These are phyloP conservation scores for Aphodius sticticus DNA, from an alignment of 2,888 invertebrate species.

Conservation along the genomic window DNA sequence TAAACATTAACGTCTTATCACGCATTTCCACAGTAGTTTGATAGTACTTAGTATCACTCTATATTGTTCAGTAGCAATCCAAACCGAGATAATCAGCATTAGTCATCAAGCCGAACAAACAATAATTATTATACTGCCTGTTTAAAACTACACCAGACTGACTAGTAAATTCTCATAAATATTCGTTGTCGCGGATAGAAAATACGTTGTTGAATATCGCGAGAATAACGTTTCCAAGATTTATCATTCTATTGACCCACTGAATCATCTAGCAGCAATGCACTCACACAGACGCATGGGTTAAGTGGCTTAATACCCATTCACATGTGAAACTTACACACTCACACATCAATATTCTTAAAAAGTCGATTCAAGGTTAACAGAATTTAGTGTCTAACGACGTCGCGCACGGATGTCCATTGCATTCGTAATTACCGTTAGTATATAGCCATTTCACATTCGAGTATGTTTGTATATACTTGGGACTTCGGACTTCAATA, in stretches of 20 bases:
- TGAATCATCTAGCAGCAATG: constrained; percentile 9
- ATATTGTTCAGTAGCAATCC: no score
- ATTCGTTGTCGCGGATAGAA: no score
- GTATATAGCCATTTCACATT: background rate
- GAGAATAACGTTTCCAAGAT: background rate
- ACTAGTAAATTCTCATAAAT: no score
- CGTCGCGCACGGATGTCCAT: background rate
- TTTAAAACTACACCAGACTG: no score
- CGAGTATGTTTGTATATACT: background rate
- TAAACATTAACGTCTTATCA: no score
- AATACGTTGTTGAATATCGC: no score
- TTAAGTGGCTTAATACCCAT: background rate
- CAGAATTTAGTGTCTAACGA: background rate
- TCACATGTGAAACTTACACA: background rate
- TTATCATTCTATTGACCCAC: constrained; percentile 21
- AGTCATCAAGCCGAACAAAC: no score
- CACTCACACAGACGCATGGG: background rate
- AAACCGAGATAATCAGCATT: no score
- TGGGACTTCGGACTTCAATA: background rate
- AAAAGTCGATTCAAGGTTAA: background rate
- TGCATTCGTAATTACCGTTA: constrained; percentile 4
- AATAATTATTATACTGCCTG: no score
- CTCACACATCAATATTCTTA: background rate
- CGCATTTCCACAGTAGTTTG: no score
- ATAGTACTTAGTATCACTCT: no score